These are phyloP conservation scores for Scomber japonicus DNA, from an alignment of 2,113 vertebrate genomes.

Conservation along the genomic window DNA sequence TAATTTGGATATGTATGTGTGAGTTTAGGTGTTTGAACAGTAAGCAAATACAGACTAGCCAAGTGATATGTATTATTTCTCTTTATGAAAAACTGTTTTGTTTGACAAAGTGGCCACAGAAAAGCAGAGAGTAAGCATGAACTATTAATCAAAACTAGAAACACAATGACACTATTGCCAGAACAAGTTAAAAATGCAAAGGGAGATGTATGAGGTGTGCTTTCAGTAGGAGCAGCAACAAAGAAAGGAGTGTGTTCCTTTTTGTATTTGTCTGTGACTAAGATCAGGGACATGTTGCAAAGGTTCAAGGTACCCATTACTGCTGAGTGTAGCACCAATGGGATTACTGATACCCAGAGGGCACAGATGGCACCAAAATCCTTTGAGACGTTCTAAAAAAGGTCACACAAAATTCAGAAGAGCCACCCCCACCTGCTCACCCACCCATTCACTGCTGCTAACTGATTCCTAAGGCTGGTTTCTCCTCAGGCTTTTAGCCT, in stretches of 20 bases:
- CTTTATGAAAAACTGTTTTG: constrained; percentile 8
- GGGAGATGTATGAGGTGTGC: constrained; percentile 18
- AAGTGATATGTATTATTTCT: constrained; percentile 9
- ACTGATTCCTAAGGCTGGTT: constrained; percentile 44
- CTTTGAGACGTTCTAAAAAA: constrained; percentile 68
- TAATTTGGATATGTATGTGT: neutral
- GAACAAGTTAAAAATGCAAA: constrained; percentile 29
- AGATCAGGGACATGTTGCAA: constrained; percentile 53
- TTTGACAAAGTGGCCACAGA: constrained; percentile 23
- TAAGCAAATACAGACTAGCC: neutral
- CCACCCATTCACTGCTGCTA: constrained; percentile 42
- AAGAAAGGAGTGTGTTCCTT: constrained; percentile 25
- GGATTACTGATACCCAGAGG: constrained; percentile 77
- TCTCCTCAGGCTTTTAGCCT: constrained; percentile 43
- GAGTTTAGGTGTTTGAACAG: neutral
- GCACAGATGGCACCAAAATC: constrained; percentile 80
- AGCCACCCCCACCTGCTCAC: constrained; percentile 44
- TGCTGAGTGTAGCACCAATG: constrained; percentile 71
- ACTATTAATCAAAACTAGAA: constrained; percentile 45
- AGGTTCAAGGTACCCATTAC: constrained; percentile 70
- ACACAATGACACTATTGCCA: constrained; percentile 24
- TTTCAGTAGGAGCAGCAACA: constrained; percentile 28
- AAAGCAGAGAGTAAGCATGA: constrained; percentile 29
- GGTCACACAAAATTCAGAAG: constrained; percentile 73
- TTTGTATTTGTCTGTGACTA: constrained; percentile 28